These are phyloP conservation scores for Amiota communis DNA, from an alignment of 2,888 invertebrate genomes.

Conservation along the genomic window DNA sequence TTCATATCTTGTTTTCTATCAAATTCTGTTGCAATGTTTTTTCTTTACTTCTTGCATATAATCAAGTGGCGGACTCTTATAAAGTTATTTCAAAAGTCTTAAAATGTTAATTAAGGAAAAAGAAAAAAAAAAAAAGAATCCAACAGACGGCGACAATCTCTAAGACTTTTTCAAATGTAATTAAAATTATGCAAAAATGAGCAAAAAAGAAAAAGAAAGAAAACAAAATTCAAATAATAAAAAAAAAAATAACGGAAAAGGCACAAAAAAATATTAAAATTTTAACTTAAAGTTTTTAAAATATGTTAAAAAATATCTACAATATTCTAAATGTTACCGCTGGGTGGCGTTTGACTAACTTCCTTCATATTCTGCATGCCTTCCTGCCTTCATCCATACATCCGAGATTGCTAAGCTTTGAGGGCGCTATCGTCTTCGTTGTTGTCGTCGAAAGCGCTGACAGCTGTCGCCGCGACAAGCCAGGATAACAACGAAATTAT, in stretches of 20 bases:
- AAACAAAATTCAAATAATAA: conserved; percentile 37
- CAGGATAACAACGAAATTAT: conserved; percentile 27
- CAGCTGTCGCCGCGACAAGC: conserved; percentile 27
- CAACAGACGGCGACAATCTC: conserved; percentile 8
- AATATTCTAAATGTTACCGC: too few species aligned
- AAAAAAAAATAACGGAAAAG: conserved; percentile 24
- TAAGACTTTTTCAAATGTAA: conserved; percentile 18
- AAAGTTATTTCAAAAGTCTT: background rate
- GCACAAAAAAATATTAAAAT: conserved; percentile 1
- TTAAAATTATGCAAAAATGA: conserved; percentile 29
- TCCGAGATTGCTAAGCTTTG: too few species aligned
- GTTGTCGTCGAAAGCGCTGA: conserved; percentile 16
- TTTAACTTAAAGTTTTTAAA: too few species aligned
- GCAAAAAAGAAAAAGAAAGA: background rate
- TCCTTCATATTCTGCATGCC: too few species aligned
- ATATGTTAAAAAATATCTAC: too few species aligned
- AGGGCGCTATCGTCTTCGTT: conserved; percentile 3
- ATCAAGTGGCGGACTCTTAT: conserved; percentile 3
- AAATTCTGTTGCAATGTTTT: background rate
- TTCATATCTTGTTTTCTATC: background rate
- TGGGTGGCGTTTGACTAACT: too few species aligned
- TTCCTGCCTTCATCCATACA: too few species aligned
- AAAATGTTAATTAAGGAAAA: conserved; percentile 17
- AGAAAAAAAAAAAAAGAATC: too few species aligned
- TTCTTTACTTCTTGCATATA: background rate